Percentiles rank a stretch among this genome's conserved stretches.
These are phyloP conservation scores for Xestia sexstrigata DNA, from an alignment of 2,888 invertebrate species.

Conservation along the genomic window DNA sequence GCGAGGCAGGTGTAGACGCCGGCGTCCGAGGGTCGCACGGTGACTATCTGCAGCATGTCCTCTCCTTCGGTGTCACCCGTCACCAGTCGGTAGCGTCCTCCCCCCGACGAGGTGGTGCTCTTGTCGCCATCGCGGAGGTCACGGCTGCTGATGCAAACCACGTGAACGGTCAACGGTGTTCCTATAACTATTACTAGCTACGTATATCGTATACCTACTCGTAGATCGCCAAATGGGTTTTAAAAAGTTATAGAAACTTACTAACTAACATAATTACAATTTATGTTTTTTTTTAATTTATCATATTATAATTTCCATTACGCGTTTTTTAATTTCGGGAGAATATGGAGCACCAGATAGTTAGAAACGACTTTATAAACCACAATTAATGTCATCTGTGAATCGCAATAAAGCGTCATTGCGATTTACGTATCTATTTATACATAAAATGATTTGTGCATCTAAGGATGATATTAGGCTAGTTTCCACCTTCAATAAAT, in stretches of 20 bases:
- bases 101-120: slow-evolving; percentile 65
- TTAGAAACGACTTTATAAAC: not conserved
- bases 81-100: slow-evolving; percentile 78
- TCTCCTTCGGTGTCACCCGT: slow-evolving; percentile 73
- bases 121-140: slow-evolving; percentile 80
- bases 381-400: not conserved
- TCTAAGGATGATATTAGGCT: no score
- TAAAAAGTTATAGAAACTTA: not conserved
- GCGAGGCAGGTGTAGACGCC: slow-evolving; percentile 84
- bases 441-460: not conserved
- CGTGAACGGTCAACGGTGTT: slow-evolving; percentile 33
- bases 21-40: slow-evolving; percentile 78
- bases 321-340: not conserved
- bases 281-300: no score
- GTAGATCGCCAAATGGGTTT: not conserved
- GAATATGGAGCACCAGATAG: not conserved
- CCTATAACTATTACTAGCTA: slow-evolving; percentile 3
- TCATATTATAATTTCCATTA: no score
- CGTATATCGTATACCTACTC: not conserved
- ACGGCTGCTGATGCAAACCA: slow-evolving; percentile 83
- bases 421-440: no score
- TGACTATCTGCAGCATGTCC: slow-evolving; percentile 77
- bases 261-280: no score
- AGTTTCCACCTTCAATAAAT: no score
- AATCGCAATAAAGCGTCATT: not conserved